Conservation (phyloP, 1,140 invertebrate genomes). For the Trialeurodes vaporariorum region DNA sequence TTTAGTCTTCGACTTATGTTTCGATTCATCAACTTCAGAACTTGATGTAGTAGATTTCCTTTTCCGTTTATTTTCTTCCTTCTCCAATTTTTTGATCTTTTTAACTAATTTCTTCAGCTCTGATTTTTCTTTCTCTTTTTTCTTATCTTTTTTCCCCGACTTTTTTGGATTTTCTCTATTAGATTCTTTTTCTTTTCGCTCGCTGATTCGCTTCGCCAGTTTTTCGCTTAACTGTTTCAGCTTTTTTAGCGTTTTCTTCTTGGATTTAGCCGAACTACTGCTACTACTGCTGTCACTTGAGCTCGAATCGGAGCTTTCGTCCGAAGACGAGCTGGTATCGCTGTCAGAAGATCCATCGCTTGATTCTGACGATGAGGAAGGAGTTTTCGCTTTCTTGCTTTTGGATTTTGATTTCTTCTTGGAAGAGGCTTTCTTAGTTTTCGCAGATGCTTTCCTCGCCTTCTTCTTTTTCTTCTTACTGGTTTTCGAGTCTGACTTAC, state of each 20-base stretch:
- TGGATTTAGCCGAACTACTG: neutral
- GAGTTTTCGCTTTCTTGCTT: neutral
- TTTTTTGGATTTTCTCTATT: neutral
- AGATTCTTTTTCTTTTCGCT: neutral
- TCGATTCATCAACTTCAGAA: neutral
- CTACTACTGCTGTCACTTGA: neutral
- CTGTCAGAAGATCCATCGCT: neutral
- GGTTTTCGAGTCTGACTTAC: no score
- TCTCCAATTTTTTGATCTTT: neutral
- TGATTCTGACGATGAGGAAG: neutral
- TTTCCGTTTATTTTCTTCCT: neutral
- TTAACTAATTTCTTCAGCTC: neutral
- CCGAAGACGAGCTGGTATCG: neutral
- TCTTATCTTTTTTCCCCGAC: neutral
- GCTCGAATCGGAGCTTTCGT: neutral
- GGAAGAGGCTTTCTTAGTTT: neutral
- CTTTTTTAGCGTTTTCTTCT: neutral
- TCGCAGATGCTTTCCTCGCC: neutral
- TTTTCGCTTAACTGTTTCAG: neutral
- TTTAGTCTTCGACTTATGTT: neutral
- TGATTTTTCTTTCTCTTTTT: neutral
- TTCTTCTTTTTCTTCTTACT: neutral
- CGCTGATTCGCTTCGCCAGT: neutral
- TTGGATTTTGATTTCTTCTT: neutral
- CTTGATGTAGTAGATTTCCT: neutral